Evolutionary conservation across 2,113 vertebrate species (phyloP).

Genomic region (Rafetus swinhoei): DNA sequence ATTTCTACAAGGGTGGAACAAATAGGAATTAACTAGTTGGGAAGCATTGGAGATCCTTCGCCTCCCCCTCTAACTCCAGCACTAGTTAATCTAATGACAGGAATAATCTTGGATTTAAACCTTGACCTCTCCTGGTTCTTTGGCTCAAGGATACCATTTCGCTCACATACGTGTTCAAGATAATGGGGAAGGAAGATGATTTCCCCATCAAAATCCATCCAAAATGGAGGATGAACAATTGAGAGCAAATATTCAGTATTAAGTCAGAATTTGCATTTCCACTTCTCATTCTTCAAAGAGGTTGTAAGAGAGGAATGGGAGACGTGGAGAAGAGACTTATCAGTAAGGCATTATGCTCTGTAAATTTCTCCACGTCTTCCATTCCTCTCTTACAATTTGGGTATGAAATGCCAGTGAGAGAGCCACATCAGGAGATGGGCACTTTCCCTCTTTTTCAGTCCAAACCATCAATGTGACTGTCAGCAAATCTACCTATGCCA

Average conservation of each 20-base stretch:
- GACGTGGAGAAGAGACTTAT: background rate
- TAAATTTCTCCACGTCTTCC: background rate
- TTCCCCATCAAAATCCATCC: background rate
- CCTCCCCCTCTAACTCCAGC: background rate
- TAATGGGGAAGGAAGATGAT: background rate
- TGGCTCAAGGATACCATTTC: background rate
- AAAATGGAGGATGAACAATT: background rate
- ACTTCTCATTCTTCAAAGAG: background rate
- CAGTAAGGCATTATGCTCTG: accelerated
- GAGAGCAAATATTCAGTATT: background rate
- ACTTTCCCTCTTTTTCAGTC: background rate
- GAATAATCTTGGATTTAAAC: background rate
- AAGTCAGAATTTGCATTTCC: background rate
- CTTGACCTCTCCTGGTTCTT: background rate
- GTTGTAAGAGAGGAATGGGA: background rate
- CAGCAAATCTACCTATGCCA: background rate
- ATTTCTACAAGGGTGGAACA: background rate
- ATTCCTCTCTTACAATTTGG: background rate
- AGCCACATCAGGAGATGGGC: background rate
- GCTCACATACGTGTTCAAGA: background rate
- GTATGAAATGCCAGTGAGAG: background rate
- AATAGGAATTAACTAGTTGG: background rate
- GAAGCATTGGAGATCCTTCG: background rate
- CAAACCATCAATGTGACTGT: background rate
- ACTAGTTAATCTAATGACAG: background rate